Base-by-base conservation (phyloP, 2,113 vertebrate genomes). In the Zingel zingel region DNA sequence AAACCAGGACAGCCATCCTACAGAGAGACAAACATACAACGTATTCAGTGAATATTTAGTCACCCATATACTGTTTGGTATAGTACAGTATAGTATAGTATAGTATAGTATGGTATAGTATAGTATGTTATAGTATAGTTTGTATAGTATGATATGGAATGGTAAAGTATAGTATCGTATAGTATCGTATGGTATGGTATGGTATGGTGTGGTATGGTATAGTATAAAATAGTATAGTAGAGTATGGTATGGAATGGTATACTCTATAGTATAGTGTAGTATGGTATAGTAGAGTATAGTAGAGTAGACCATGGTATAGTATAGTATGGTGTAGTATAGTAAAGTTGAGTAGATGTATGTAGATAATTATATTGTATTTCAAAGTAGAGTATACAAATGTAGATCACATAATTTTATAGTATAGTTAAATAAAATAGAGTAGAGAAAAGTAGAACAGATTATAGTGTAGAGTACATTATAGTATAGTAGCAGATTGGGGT, bases 1-100 rank as follows among this genome's bases (percentile, higher is more conserved):
- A 92, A 97, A 96, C 97, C 96, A 98, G 69, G 97, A 97, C 45
- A 96, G 87, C 96, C 96, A 97, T 57, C 96, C 96, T 97, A 62
- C 65, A 59, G 78, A 88, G 76, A 92, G 64, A 69, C 6, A 88
- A 33, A 84, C 33, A 83, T 1, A 68, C 27, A 63, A 14, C n/a
- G 58, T 50, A 30, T 14, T 66, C 9, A 33, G 21, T 21, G 12
- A 45, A 51, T 23, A 75, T 23, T 11, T 10, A 65, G 43, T 39
- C 3, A 64, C 11, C 13, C 33, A 33, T 21, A 66, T 54, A 65
- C n/a, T 36, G 16, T 62, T n/a, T 36, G 2, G 27, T 72, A 21
- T 6, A 43, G 23, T 59, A 33, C 18, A 39, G 39, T 48, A 48
- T 1, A 63, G 12, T 13, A 39, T 11, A 23, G 47, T n/a, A 57